These are phyloP conservation scores for Tetraodon nigroviridis DNA, from an alignment of 2,113 vertebrate species.

Conservation along the genomic window DNA sequence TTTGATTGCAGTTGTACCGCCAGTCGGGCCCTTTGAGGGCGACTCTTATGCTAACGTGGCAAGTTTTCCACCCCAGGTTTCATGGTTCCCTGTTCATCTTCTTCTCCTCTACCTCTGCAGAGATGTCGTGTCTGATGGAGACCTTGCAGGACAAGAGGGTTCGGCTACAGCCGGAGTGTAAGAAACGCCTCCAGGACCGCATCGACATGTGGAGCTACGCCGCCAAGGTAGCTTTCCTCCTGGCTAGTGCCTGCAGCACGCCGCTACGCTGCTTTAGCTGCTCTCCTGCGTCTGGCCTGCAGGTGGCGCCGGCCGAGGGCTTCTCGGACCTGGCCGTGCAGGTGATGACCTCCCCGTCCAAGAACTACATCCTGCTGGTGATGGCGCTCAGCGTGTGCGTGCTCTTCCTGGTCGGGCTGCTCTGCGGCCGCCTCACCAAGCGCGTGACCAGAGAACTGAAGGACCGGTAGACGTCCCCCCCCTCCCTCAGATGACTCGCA, in stretches of 20 bases:
- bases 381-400: constrained; percentile 86
- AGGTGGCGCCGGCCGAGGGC: constrained; percentile 96
- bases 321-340: constrained; percentile 94
- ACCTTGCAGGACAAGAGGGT: constrained; percentile 95
- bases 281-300: background rate
- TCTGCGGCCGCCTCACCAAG: constrained; percentile 97
- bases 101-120: constrained; percentile 54
- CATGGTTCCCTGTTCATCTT: background rate
- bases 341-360: constrained; percentile 92
- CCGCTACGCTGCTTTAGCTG: no score
- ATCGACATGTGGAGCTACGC: constrained; percentile 99
- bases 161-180: constrained; percentile 91
- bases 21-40: no score
- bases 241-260: no score
- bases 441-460: constrained; percentile 93
- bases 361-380: constrained; percentile 91
- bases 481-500: background rate
- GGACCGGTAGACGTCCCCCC: constrained; percentile 87
- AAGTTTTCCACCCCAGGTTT: no score
- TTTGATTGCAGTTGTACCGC: no score
- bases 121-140: constrained; percentile 98
- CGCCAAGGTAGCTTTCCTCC: constrained; percentile 79
- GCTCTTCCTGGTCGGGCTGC: constrained; percentile 90
- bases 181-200: constrained; percentile 94
- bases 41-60: no score